phyloP scores from a whole-genome alignment of 92 coral and sea anemone species.

The Porites evermanni region DNA sequence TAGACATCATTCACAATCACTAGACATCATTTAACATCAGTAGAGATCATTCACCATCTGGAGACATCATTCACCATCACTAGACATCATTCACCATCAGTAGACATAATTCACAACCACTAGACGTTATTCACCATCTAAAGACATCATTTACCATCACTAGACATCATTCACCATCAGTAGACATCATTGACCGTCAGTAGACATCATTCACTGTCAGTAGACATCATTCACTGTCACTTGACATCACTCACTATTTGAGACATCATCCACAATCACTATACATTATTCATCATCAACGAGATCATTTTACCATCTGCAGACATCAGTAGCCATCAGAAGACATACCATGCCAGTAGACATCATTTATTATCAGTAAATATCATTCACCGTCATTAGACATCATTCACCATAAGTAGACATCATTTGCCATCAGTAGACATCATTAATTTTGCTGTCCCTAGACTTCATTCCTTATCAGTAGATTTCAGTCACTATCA shows the following conservation, averaged over 20 bases:
- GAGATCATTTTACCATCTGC: too few relatives aligned
- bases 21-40: too few relatives aligned
- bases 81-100: not conserved
- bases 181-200: not conserved
- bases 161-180: not conserved
- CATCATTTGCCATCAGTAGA: slow-evolving; percentile 1
- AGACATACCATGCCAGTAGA: too few relatives aligned
- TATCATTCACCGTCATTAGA: slow-evolving; percentile 2
- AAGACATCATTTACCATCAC: not conserved
- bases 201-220: not conserved
- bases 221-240: not conserved
- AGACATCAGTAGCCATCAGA: too few relatives aligned
- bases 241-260: too few relatives aligned
- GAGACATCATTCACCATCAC: too few relatives aligned
- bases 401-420: not conserved
- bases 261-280: not conserved
- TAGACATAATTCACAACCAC: not conserved
- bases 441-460: not conserved
- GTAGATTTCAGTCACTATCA: not conserved
- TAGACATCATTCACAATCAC: too few relatives aligned
- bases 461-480: not conserved
- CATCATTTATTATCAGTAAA: too few relatives aligned
- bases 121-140: not conserved
- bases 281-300: not conserved
- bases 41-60: too few relatives aligned